These are phyloP conservation scores for Acyrthosiphon pisum DNA, from an alignment of 1,140 invertebrate genomes.

Conservation along the genomic window DNA sequence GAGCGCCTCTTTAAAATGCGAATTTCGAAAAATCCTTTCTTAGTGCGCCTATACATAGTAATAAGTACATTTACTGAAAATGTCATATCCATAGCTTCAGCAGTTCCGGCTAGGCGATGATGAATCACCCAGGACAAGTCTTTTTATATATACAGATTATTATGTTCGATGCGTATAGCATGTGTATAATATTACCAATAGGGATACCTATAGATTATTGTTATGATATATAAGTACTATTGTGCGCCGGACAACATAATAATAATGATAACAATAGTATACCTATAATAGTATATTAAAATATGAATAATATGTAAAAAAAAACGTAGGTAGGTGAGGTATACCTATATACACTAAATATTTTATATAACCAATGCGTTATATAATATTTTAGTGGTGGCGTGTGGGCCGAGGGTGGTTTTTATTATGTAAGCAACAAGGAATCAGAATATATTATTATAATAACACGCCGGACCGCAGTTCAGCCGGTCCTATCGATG, in stretches of 20 bases:
- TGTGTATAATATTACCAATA: too few relatives aligned
- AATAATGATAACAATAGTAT: not conserved
- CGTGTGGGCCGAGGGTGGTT: not conserved
- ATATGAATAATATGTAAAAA: conserved; percentile 2
- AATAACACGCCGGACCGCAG: not conserved
- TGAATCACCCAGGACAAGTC: too few relatives aligned
- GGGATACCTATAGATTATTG: not conserved
- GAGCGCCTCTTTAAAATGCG: too few relatives aligned
- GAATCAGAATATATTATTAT: not conserved
- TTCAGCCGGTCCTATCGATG: not conserved
- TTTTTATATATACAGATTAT: too few relatives aligned
- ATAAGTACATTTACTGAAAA: too few relatives aligned
- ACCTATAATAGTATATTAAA: not conserved
- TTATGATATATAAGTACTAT: not conserved
- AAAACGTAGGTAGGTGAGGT: not conserved
- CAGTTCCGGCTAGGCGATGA: too few relatives aligned
- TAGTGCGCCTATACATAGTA: too few relatives aligned
- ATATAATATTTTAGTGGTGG: not conserved
- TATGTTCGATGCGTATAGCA: not conserved
- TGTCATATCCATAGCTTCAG: too few relatives aligned
- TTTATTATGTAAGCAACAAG: conserved; percentile 12
- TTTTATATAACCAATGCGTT: not conserved
- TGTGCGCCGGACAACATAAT: not conserved
- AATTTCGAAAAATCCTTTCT: too few relatives aligned
- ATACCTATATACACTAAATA: not conserved